Percentiles rank a stretch among this genome's conserved stretches.
These are phyloP conservation scores for Nannobrachium achirus DNA, from an alignment of 2,113 vertebrate species.

Conservation along the genomic window DNA sequence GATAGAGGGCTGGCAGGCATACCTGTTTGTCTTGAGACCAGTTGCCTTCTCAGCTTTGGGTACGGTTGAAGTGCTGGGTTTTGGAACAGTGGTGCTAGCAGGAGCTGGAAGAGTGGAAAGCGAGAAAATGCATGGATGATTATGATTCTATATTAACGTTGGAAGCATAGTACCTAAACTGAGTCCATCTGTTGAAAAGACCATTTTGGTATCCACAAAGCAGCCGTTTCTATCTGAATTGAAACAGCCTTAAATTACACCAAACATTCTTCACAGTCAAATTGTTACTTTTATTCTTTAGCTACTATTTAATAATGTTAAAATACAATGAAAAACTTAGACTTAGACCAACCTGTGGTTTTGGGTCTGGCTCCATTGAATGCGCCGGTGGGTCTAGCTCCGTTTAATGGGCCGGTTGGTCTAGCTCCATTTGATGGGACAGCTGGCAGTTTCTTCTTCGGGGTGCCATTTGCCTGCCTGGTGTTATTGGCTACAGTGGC, in stretches of 20 bases:
- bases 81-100: conserved; percentile 53
- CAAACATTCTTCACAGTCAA: not conserved
- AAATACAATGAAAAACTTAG: not conserved
- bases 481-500: conserved; percentile 54
- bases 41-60: conserved; percentile 49
- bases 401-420: no score
- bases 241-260: no score
- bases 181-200: no score
- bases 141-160: not conserved
- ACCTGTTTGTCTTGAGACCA: conserved; percentile 73
- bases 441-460: conserved; percentile 49
- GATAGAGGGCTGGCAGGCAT: conserved; percentile 15
- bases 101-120: conserved; percentile 20
- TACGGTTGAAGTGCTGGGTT: conserved; percentile 52
- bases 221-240: no score
- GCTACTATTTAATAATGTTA: no score
- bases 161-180: not conserved
- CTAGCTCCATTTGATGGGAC: not conserved
- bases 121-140: not conserved
- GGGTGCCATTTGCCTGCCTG: conserved; percentile 15
- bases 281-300: not conserved
- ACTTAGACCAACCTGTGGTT: conserved; percentile 58
- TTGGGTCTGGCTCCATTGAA: conserved; percentile 60
- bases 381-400: no score
- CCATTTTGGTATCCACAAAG: no score